These are phyloP conservation scores for Drosophila ustulata DNA, from an alignment of 2,888 invertebrate species.

Conservation along the genomic window DNA sequence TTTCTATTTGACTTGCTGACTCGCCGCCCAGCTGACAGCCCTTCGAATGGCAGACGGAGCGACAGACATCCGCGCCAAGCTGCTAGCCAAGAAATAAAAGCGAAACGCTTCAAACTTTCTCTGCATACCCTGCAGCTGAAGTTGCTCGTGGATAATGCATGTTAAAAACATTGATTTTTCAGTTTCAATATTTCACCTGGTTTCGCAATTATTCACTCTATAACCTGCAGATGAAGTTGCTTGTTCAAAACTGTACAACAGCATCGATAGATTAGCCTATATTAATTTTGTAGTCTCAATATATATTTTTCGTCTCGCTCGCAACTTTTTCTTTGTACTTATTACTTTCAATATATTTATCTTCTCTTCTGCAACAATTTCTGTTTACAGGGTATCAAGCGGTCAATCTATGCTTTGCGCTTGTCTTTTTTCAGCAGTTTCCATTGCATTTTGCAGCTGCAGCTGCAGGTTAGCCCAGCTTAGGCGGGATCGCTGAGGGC, in stretches of 20 bases:
- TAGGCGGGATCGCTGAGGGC: neutral
- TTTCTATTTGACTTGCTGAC: constrained; percentile 51
- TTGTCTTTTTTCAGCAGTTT: constrained; percentile 12
- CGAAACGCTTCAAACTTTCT: constrained; percentile 58
- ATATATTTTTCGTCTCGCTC: too few relatives aligned
- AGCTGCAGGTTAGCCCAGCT: constrained; percentile 25
- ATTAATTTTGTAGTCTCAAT: too few relatives aligned
- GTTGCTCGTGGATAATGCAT: neutral
- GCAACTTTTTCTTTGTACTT: too few relatives aligned
- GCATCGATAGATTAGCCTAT: too few relatives aligned
- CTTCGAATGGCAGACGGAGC: constrained; percentile 1
- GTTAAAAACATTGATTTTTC: too few relatives aligned
- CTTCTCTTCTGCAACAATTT: neutral
- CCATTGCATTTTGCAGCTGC: constrained; percentile 21
- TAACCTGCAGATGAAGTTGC: too few relatives aligned
- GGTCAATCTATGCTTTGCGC: neutral
- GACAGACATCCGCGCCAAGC: constrained; percentile 22
- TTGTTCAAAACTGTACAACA: too few relatives aligned
- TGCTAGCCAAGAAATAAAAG: constrained; percentile 39
- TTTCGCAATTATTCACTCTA: too few relatives aligned
- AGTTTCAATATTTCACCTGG: too few relatives aligned
- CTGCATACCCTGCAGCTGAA: constrained; percentile 42
- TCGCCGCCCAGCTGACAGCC: constrained; percentile 42
- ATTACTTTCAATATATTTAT: too few relatives aligned
- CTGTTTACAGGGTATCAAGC: neutral